Percentiles rank a stretch among this genome's conserved stretches.
These are phyloP conservation scores for Holothuria glaberrima DNA, from an alignment of 35 echinoderm and acorn worm species.

Conservation along the genomic window DNA sequence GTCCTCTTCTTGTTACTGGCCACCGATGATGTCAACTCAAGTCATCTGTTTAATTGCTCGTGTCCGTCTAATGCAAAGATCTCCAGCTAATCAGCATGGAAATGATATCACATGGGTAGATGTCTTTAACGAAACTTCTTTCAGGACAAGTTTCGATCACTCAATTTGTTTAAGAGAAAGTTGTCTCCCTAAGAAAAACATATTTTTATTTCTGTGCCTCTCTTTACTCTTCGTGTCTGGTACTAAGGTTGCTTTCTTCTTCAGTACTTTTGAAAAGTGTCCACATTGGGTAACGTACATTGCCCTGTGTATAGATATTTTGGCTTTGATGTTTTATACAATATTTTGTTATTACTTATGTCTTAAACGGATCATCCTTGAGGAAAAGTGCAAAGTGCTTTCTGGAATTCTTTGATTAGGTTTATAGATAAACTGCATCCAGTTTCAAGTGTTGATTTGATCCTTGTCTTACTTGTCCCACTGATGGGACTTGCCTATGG, in stretches of 20 bases:
- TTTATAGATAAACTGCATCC: too few species aligned
- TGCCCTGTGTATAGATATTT: background rate
- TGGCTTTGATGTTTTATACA: background rate
- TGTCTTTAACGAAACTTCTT: background rate
- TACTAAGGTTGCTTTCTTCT: background rate
- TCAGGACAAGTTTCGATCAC: background rate
- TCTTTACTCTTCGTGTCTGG: background rate
- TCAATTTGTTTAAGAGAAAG: background rate
- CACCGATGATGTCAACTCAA: background rate
- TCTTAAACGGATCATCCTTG: background rate
- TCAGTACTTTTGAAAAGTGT: background rate
- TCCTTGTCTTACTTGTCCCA: background rate
- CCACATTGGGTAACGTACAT: background rate
- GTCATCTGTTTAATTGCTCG: background rate
- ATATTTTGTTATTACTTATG: constrained; percentile 17
- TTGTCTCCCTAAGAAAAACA: background rate
- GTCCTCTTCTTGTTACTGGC: too few species aligned
- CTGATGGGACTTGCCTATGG: constrained; percentile 2
- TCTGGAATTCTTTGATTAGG: background rate
- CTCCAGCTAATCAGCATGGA: background rate
- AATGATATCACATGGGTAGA: background rate
- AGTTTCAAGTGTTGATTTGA: background rate
- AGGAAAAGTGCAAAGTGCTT: background rate
- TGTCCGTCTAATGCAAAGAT: background rate
- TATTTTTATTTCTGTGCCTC: background rate